Conservation (phyloP, 2,797 vertebrate species). For the Sebastes itinus region DNA sequence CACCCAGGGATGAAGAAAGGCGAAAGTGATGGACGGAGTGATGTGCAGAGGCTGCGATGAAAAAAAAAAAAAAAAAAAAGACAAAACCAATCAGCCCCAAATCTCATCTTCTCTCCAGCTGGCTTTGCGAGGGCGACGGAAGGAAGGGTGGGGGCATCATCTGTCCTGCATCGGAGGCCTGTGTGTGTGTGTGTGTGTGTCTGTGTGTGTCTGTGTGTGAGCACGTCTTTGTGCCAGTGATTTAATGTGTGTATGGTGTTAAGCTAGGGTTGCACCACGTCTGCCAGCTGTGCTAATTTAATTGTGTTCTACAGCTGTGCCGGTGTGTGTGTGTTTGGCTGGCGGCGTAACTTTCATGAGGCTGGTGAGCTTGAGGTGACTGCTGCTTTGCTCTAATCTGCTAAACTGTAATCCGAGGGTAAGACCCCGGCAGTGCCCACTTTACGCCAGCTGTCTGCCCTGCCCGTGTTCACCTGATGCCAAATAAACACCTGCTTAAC, state of each 20-base stretch:
- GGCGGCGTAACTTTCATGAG: constrained; percentile 12
- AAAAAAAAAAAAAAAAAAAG: constrained; percentile 51
- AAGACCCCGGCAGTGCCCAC: constrained; percentile 34
- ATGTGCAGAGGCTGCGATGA: constrained; percentile 14
- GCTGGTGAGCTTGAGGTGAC: constrained; percentile 48
- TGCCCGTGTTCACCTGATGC: constrained; percentile 9
- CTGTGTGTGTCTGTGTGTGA: constrained; percentile 1
- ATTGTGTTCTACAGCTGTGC: constrained; percentile 71
- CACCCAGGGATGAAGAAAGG: background rate
- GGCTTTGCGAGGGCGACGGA: constrained; percentile 57
- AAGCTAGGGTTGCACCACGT: constrained; percentile 34
- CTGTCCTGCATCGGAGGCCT: constrained; percentile 46
- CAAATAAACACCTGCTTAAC: constrained; percentile 20
- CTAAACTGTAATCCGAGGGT: constrained; percentile 56
- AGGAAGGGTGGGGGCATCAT: constrained; percentile 53
- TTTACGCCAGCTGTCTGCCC: constrained; percentile 41
- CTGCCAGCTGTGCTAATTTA: constrained; percentile 71
- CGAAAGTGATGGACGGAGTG: constrained; percentile 10
- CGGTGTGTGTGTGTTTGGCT: constrained; percentile 7
- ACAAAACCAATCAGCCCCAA: constrained; percentile 67
- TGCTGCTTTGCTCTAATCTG: constrained; percentile 52
- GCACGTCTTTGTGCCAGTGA: constrained; percentile 42
- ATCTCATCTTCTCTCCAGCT: constrained; percentile 77
- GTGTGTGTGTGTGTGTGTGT: background rate
- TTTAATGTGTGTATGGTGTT: constrained; percentile 52